Base-by-base conservation (phyloP, 2,888 invertebrate genomes). In the Drosophila kambysellisi region DNA sequence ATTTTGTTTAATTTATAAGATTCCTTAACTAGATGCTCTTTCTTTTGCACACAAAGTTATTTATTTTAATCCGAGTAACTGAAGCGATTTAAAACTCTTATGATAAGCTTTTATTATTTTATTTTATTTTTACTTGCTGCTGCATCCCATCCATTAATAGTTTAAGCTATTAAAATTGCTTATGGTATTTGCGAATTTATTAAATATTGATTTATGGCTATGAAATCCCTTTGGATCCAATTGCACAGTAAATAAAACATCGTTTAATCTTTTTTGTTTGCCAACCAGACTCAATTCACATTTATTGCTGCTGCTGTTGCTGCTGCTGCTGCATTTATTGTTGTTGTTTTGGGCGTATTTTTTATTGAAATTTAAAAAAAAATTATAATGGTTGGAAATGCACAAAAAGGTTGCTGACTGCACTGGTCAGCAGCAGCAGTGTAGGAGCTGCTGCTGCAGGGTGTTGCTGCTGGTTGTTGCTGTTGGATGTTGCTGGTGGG, bases 291-390 rank as follows among this genome's bases (percentile, higher is more conserved):
- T 15, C 51, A 37, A 54, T 66, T 58, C 50, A 46, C 56, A 50
- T 64, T 70, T 57, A 52, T 73, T 66, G 76, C 37, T 56, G 39
- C 32, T 71, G 6, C 0, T 54, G 54, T 15, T 54, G 33, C 30
- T 62, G 60, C 32, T 68, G 48, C 6, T 39, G 30, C 3, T 52
- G 20, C 1, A 20, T 30, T 9, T 57, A 20, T 15, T 57, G 39
- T 30, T 41, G 39, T 30, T 41, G 41, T 41, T 41, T 8, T 41
- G 37, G 48, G n/a, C 48, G 30, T 39, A 43, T 68, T 17, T 67
- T 81, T 68, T 61, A 70, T 81, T 76, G 74, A 53, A 66, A 79
- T 79, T 82, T 74, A 74, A 74, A 76, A 82, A 74, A 79, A 76
- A 70, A 72, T 72, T 70, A 68, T 74, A 77, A 77, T 80, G 83